Conservation (phyloP, 2,797 vertebrate species). For the Ctenosaura bakeri region DNA sequence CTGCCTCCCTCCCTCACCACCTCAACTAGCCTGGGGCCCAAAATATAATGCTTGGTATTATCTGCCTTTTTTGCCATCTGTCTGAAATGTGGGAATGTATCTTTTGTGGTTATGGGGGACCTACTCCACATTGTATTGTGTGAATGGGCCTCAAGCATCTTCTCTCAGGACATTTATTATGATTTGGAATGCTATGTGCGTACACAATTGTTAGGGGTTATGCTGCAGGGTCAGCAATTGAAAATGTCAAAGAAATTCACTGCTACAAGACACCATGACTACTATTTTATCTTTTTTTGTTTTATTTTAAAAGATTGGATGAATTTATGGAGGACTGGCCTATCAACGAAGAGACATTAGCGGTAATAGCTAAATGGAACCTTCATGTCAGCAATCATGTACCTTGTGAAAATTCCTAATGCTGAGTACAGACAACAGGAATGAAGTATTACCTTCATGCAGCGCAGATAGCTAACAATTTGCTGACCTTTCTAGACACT, state of each 20-base stretch:
- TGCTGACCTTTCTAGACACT: not conserved
- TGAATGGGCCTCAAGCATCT: no score
- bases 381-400: not conserved
- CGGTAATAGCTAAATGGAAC: not conserved
- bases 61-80: no score
- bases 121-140: no score
- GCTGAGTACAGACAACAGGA: not conserved
- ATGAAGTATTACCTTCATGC: not conserved
- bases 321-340: not conserved
- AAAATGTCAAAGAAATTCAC: not conserved
- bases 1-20: no score
- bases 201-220: not conserved
- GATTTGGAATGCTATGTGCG: not conserved
- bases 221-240: not conserved
- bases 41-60: no score
- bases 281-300: no score
- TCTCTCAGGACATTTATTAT: not conserved
- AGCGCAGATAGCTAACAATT: not conserved
- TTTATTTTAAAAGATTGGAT: no score
- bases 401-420: not conserved
- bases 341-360: not conserved
- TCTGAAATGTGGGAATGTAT: no score
- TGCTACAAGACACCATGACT: not conserved
- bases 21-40: no score
- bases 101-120: no score